Conservation (phyloP, 2,113 vertebrate species). For the Megaleporinus macrocephalus region DNA sequence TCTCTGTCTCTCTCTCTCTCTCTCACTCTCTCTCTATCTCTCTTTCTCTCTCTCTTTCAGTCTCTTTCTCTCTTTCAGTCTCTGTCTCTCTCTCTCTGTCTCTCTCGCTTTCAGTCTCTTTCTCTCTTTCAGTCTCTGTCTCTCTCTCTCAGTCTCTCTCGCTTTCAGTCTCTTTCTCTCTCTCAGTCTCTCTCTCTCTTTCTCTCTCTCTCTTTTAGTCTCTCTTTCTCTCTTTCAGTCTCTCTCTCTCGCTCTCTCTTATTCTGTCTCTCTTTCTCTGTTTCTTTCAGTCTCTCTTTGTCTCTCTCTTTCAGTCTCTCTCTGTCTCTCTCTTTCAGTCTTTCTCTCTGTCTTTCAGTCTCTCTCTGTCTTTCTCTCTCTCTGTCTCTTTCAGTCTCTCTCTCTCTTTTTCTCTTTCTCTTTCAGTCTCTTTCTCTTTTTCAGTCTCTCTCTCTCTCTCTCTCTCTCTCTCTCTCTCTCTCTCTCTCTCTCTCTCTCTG, state of each 20-base stretch:
- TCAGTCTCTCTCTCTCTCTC: background rate
- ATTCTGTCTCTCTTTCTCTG: no score
- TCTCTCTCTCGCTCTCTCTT: background rate
- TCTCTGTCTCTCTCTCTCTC: background rate
- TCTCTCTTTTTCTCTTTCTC: conserved; percentile 8
- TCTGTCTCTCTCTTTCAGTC: conserved; percentile 21
- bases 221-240: background rate
- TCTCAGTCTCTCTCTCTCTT: no score
- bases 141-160: no score
- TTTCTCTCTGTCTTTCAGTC: background rate
- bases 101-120: background rate
- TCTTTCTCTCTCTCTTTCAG: background rate
- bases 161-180: no score
- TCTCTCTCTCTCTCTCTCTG: background rate
- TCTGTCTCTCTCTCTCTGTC: background rate
- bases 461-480: background rate
- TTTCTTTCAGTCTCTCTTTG: conserved; percentile 1
- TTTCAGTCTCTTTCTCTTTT: background rate
- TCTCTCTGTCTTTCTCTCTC: no score
- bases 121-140: background rate
- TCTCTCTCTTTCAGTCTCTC: conserved; percentile 1
- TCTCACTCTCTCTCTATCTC: background rate
- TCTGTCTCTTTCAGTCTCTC: no score
- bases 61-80: conserved; percentile 2
- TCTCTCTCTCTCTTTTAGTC: background rate